These are phyloP conservation scores for Chironomus riparius DNA, from an alignment of 2,888 invertebrate genomes.

Conservation along the genomic window DNA sequence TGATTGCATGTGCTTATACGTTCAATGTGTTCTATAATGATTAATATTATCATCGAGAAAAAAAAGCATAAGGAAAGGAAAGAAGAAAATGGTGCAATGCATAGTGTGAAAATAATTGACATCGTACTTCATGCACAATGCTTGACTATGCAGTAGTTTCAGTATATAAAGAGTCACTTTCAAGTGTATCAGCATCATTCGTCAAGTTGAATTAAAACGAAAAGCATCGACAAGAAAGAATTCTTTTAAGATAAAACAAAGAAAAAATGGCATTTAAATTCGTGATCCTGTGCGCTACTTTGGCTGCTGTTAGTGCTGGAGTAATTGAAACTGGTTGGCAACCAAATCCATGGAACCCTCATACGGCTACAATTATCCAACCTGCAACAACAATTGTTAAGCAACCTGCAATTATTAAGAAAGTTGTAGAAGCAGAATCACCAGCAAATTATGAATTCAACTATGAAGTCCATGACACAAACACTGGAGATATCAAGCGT, in stretches of 20 bases:
- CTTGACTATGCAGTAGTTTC: background rate
- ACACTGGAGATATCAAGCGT: conserved; percentile 10
- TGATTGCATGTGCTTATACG: no score
- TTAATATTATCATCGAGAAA: no score
- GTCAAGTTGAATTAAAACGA: background rate
- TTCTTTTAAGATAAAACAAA: background rate
- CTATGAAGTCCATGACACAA: conserved; percentile 21
- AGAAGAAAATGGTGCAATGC: no score
- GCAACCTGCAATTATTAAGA: background rate
- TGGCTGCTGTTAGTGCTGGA: background rate
- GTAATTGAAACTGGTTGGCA: background rate
- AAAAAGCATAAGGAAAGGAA: no score
- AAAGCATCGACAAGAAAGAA: background rate
- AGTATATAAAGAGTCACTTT: background rate
- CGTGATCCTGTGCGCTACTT: background rate
- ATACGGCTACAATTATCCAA: background rate
- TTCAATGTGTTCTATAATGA: no score
- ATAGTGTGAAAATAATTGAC: no score
- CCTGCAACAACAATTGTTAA: background rate
- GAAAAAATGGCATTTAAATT: background rate
- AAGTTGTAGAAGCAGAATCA: background rate
- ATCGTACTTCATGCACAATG: no score
- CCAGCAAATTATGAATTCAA: conserved; percentile 24
- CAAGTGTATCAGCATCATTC: background rate
- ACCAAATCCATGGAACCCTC: background rate